Conservation (phyloP, 2,888 invertebrate genomes). For the Oscheius sp. region DNA sequence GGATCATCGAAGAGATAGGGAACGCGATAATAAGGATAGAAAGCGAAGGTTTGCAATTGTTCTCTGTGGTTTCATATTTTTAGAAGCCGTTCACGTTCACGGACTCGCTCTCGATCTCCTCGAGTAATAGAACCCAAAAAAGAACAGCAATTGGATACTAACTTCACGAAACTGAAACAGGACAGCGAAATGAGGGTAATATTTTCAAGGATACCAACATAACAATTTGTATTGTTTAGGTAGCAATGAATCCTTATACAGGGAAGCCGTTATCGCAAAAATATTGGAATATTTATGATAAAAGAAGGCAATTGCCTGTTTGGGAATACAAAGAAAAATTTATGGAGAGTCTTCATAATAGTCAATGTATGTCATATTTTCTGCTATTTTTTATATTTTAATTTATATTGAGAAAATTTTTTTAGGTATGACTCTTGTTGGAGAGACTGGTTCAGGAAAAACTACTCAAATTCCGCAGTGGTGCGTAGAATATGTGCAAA, state of each 20-base stretch:
- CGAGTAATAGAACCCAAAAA: not conserved
- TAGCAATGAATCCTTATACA: constrained; percentile 79
- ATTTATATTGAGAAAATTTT: no score
- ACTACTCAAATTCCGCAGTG: constrained; percentile 92
- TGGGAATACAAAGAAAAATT: constrained; percentile 96
- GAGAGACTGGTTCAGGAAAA: constrained; percentile 99
- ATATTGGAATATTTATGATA: constrained; percentile 87
- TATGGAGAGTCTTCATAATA: constrained; percentile 87
- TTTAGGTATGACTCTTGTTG: constrained; percentile 79
- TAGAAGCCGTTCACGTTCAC: constrained; percentile 17
- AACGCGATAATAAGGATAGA: not conserved
- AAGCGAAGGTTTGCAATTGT: constrained; percentile 1
- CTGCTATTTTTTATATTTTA: no score
- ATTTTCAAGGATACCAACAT: no score
- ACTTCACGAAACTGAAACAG: not conserved
- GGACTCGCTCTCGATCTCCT: constrained; percentile 28
- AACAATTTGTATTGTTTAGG: not conserved
- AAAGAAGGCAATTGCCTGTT: constrained; percentile 90
- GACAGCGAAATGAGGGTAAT: constrained; percentile 21
- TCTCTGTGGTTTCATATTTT: not conserved
- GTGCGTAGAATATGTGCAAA: constrained; percentile 53
- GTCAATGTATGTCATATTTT: constrained; percentile 76
- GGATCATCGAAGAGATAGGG: constrained; percentile 10
- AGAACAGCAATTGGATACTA: not conserved
- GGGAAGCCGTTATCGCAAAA: constrained; percentile 85